Evolutionary conservation across 2,113 vertebrate genomes (phyloP).

Genomic region (Pseudopodoces humilis): DNA sequence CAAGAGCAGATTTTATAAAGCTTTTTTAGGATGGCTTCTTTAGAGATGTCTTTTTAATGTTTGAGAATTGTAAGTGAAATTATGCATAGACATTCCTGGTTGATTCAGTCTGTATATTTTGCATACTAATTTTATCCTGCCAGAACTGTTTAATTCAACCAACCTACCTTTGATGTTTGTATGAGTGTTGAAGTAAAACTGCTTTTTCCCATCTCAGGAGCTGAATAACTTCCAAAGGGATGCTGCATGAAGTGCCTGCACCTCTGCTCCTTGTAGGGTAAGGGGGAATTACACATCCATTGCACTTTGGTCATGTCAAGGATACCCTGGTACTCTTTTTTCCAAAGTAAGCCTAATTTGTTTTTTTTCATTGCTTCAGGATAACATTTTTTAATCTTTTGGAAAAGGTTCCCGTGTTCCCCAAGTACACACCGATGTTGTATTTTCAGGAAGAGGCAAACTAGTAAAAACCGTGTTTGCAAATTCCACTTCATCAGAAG

Average conservation of each 20-base stretch:
- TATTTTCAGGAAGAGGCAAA: not conserved
- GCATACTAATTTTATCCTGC: not conserved
- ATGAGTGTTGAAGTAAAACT: not conserved
- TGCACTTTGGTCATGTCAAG: not conserved
- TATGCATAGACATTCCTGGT: not conserved
- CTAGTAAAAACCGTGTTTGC: not conserved
- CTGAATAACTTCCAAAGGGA: not conserved
- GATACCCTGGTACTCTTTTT: rapidly evolving
- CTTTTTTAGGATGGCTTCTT: not conserved
- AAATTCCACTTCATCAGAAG: not conserved
- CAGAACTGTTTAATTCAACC: not conserved
- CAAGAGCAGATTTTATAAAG: not conserved
- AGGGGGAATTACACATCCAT: rapidly evolving
- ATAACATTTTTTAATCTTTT: not conserved
- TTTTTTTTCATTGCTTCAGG: not conserved
- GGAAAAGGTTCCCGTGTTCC: not conserved
- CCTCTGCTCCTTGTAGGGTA: not conserved
- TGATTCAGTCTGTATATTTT: not conserved
- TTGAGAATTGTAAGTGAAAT: not conserved
- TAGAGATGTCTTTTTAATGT: not conserved
- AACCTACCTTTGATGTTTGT: not conserved
- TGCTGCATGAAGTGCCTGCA: not conserved
- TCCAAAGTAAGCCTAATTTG: not conserved
- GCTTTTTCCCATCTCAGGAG: not conserved
- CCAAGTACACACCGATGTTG: not conserved